Evolutionary conservation across 2,888 invertebrate species (phyloP).

Genomic region (Hoplodrina blanda): DNA sequence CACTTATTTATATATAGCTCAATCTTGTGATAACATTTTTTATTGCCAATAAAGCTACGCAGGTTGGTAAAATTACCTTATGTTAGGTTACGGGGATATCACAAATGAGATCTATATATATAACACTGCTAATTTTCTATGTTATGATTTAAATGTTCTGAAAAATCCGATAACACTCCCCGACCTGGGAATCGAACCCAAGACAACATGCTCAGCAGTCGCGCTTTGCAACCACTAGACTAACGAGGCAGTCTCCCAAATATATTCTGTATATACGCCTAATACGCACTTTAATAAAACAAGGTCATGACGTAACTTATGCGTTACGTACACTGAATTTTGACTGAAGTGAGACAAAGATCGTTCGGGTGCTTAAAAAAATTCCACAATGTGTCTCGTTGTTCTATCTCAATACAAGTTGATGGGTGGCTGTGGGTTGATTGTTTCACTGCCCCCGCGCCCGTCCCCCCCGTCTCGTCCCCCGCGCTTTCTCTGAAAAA

Average conservation of each 20-base stretch:
- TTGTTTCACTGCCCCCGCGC: not conserved
- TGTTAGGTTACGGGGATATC: not conserved
- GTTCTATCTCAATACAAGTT: too few relatives aligned
- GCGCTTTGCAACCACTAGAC: too few relatives aligned
- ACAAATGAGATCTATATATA: constrained; percentile 18
- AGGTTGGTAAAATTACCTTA: constrained; percentile 18
- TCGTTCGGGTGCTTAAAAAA: too few relatives aligned
- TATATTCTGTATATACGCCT: too few relatives aligned
- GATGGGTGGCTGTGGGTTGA: not conserved
- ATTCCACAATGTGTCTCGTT: too few relatives aligned
- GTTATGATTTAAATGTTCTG: too few relatives aligned
- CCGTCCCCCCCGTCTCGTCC: not conserved
- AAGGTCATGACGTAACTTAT: not conserved
- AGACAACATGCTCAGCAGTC: too few relatives aligned
- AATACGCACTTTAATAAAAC: not conserved
- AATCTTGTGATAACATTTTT: constrained; percentile 36
- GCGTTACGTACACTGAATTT: not conserved
- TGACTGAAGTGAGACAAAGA: not conserved
- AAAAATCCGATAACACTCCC: too few relatives aligned
- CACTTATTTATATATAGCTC: constrained; percentile 33
- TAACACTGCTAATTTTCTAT: not conserved
- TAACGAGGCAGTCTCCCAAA: too few relatives aligned
- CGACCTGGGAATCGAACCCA: too few relatives aligned
- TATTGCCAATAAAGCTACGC: constrained; percentile 35
- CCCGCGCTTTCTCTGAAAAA: not conserved